Conservation (phyloP, 1,140 invertebrate species). For the Antheraea pernyi region DNA sequence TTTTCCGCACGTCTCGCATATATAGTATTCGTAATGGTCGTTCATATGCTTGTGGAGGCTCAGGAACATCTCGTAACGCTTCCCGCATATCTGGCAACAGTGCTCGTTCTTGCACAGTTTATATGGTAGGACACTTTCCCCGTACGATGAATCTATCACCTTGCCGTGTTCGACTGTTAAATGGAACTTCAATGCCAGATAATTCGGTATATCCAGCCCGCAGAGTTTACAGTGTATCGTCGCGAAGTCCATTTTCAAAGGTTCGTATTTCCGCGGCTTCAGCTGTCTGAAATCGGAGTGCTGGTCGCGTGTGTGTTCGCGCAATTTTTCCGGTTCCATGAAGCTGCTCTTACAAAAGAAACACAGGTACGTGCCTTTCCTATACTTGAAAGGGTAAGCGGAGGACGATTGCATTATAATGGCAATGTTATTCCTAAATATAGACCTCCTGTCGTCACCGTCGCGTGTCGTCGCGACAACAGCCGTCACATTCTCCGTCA, state of each 20-base stretch:
- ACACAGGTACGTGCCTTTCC: constrained; percentile 63
- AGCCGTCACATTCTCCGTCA: constrained; percentile 26
- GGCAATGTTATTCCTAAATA: constrained; percentile 63
- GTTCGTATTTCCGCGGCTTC: constrained; percentile 65
- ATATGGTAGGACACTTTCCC: constrained; percentile 63
- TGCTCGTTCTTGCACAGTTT: constrained; percentile 59
- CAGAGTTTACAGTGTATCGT: constrained; percentile 55
- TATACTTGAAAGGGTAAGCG: constrained; percentile 67
- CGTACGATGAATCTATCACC: constrained; percentile 46
- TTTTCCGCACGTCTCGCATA: constrained; percentile 75
- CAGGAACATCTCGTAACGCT: constrained; percentile 70
- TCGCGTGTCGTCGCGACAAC: constrained; percentile 22
- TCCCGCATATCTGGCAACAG: constrained; percentile 57
- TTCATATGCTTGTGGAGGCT: constrained; percentile 73
- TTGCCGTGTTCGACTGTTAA: constrained; percentile 52
- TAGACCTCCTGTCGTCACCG: constrained; percentile 44
- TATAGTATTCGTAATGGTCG: constrained; percentile 69
- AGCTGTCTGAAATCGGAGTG: constrained; percentile 42
- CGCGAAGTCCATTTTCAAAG: constrained; percentile 67
- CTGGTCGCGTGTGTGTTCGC: constrained; percentile 48
- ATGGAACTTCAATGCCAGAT: constrained; percentile 51
- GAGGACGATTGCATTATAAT: constrained; percentile 56
- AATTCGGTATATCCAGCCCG: constrained; percentile 43
- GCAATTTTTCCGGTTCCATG: constrained; percentile 59
- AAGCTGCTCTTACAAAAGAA: constrained; percentile 64